Evolutionary conservation across 2,888 invertebrate species (phyloP).

Genomic region (Cataglyphis altisquamis): DNA sequence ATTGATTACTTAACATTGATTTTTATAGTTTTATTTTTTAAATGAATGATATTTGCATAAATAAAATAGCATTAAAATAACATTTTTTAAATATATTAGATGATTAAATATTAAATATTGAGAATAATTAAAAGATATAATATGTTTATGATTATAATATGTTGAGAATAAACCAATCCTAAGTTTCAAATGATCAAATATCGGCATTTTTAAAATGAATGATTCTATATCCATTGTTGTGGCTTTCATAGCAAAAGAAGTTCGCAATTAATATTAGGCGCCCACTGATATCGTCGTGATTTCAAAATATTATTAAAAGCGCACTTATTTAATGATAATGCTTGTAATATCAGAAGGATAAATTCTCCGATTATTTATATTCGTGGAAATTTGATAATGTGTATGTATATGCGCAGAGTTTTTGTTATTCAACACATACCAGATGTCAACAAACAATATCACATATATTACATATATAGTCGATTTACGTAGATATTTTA

Average conservation of each 20-base stretch:
- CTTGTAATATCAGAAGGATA: neutral
- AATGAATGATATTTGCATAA: neutral
- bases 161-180: neutral
- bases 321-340: slow-evolving; percentile 3
- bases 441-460: neutral
- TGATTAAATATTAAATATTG: slow-evolving; percentile 8
- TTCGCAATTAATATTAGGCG: neutral
- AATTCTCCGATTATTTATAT: neutral
- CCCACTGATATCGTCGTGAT: neutral
- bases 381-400: slow-evolving; percentile 8
- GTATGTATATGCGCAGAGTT: neutral
- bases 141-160: neutral
- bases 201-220: neutral
- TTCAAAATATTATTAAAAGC: neutral
- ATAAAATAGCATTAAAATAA: neutral
- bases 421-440: neutral
- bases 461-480: neutral
- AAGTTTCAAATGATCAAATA: slow-evolving; percentile 11
- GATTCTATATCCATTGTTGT: neutral
- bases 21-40: neutral
- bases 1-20: neutral
- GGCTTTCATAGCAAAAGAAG: neutral
- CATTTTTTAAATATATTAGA: neutral
- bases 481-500: neutral
- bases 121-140: neutral